Evolutionary conservation across 2,113 vertebrate genomes (phyloP).

Genomic region (Equus quagga): DNA sequence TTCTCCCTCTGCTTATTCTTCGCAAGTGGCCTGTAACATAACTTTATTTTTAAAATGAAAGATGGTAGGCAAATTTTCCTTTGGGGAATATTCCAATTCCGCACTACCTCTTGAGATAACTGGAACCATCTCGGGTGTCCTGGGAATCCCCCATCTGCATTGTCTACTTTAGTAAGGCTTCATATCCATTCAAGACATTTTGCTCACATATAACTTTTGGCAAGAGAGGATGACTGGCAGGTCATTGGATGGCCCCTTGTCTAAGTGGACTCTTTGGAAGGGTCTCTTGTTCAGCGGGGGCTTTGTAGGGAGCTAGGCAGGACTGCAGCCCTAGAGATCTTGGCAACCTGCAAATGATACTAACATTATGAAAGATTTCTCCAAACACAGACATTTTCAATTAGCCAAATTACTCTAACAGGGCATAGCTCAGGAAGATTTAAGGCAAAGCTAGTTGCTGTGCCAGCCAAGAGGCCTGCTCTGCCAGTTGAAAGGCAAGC

Average conservation of each 20-base stretch:
- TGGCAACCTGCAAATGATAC: constrained; percentile 74
- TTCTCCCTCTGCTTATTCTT: not conserved
- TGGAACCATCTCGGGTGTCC: not conserved
- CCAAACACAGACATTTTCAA: constrained; percentile 81
- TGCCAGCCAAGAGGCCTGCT: constrained; percentile 82
- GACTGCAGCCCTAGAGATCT: constrained; percentile 49
- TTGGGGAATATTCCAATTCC: not conserved
- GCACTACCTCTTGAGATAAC: not conserved
- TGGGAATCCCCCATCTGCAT: not conserved
- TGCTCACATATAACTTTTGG: constrained; percentile 14
- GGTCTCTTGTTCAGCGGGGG: not conserved
- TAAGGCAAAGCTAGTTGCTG: constrained; percentile 81
- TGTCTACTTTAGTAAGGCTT: not conserved
- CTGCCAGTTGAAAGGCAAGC: constrained; percentile 79
- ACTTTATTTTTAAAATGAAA: constrained; percentile 49
- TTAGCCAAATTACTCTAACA: constrained; percentile 86
- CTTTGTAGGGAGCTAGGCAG: constrained; percentile 55
- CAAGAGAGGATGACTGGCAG: constrained; percentile 63
- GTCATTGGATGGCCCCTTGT: constrained; percentile 29
- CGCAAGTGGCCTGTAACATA: not conserved
- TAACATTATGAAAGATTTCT: constrained; percentile 81
- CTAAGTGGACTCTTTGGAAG: constrained; percentile 66
- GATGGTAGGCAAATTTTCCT: not conserved
- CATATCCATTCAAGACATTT: not conserved
- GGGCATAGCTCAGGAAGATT: constrained; percentile 80